Conservation (phyloP, 2,113 vertebrate species). For the Brachionichthys hirsutus region DNA sequence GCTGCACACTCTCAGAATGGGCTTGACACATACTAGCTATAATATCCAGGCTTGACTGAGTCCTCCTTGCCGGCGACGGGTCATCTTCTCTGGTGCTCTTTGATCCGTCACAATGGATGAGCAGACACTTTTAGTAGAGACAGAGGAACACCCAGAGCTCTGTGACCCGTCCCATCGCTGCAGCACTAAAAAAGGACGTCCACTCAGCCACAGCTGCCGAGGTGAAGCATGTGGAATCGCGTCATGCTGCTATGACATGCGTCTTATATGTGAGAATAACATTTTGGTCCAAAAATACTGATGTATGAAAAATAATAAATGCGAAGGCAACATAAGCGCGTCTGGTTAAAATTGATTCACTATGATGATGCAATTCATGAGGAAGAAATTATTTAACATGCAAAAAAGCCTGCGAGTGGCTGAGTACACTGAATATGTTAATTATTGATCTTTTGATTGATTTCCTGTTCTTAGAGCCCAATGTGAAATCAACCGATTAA, state of each 20-base stretch:
- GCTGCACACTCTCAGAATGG: slow-evolving; percentile 5
- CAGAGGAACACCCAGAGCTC: slow-evolving; percentile 29
- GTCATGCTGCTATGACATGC: slow-evolving; percentile 11
- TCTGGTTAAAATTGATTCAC: too few species aligned
- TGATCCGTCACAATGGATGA: slow-evolving; percentile 44
- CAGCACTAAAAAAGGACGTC: slow-evolving; percentile 16
- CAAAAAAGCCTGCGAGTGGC: too few species aligned
- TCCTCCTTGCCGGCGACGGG: slow-evolving; percentile 22
- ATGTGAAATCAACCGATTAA: background rate
- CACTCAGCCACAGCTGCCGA: slow-evolving; percentile 37
- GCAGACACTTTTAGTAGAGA: slow-evolving; percentile 24
- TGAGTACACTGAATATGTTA: background rate
- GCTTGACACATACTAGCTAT: slow-evolving; percentile 1
- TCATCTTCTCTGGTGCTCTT: slow-evolving; percentile 30
- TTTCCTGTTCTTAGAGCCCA: background rate
- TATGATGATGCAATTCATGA: background rate
- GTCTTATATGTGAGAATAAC: too few species aligned
- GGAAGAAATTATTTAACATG: background rate
- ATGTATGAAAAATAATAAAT: background rate
- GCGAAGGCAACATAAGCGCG: too few species aligned
- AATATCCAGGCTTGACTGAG: slow-evolving; percentile 10
- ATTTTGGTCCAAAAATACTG: too few species aligned
- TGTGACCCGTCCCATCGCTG: slow-evolving; percentile 19
- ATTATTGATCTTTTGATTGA: too few species aligned
- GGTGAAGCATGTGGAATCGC: slow-evolving; percentile 17